Evolutionary conservation across 2,888 invertebrate species (phyloP).

Genomic region (Hermaeophaga mercurialis): DNA sequence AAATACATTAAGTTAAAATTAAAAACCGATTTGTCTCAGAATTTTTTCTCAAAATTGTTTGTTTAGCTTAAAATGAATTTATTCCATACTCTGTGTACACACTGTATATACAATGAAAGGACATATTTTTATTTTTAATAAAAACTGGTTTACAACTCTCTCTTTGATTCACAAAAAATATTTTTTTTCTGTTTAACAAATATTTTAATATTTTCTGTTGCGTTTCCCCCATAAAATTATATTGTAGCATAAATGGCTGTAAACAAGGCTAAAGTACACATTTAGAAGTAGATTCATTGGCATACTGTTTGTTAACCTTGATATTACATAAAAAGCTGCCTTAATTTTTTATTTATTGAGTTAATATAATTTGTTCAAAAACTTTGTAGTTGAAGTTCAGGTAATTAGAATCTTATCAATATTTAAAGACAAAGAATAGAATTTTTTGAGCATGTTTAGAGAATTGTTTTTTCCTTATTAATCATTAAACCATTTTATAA

Average conservation of each 20-base stretch:
- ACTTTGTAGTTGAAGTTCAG: not conserved
- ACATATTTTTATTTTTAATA: no score
- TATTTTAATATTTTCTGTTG: not conserved
- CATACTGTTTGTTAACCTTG: not conserved
- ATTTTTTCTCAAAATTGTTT: no score
- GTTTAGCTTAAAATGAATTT: no score
- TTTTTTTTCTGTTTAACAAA: no score
- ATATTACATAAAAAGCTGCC: not conserved
- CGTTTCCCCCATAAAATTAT: no score
- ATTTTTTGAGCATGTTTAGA: not conserved
- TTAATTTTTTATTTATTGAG: no score
- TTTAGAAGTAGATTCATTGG: not conserved
- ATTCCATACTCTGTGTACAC: no score
- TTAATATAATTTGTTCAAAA: not conserved
- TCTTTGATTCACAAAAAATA: no score
- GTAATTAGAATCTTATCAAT: not conserved
- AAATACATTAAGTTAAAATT: no score
- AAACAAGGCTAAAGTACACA: not conserved
- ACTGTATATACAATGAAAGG: not conserved
- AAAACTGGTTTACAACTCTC: no score
- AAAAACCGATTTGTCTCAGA: no score
- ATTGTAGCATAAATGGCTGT: no score
- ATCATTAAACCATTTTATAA: constrained; percentile 1
- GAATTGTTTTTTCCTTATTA: not conserved
- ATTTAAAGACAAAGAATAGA: not conserved